Percentiles rank a stretch among this genome's conserved stretches.
Conservation (phyloP, 2,113 vertebrate species). For the Rousettus leschenaultii region DNA sequence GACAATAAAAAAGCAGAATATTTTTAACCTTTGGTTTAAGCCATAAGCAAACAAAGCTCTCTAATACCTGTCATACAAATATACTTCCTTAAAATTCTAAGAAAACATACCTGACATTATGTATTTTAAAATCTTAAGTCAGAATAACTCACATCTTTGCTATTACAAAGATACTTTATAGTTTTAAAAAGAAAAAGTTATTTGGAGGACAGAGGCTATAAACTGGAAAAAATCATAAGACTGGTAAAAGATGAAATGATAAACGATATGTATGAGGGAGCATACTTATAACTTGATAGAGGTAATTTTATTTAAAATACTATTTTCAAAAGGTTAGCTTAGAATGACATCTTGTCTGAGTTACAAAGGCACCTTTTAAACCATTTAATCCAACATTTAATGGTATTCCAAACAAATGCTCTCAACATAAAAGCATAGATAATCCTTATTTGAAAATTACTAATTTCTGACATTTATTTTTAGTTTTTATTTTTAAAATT, state of each 20-base stretch:
- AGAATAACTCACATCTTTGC: not conserved
- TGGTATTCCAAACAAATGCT: not conserved
- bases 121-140: not conserved
- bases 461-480: not conserved
- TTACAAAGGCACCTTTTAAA: not conserved
- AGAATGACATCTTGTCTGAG: not conserved
- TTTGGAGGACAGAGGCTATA: not conserved
- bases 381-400: not conserved
- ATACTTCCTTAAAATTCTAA: not conserved
- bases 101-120: not conserved
- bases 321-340: not conserved
- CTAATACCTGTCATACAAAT: not conserved
- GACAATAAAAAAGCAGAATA: not conserved
- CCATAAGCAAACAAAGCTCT: not conserved
- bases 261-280: not conserved
- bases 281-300: not conserved
- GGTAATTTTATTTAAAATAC: not conserved
- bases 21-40: not conserved
- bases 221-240: not conserved
- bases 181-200: slow-evolving; percentile 23
- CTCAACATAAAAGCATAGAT: not conserved
- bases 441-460: not conserved
- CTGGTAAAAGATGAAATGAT: not conserved
- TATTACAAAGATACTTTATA: not conserved
- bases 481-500: not conserved